Conservation (phyloP, 2,888 invertebrate species). For the Hemaris fuciformis region DNA sequence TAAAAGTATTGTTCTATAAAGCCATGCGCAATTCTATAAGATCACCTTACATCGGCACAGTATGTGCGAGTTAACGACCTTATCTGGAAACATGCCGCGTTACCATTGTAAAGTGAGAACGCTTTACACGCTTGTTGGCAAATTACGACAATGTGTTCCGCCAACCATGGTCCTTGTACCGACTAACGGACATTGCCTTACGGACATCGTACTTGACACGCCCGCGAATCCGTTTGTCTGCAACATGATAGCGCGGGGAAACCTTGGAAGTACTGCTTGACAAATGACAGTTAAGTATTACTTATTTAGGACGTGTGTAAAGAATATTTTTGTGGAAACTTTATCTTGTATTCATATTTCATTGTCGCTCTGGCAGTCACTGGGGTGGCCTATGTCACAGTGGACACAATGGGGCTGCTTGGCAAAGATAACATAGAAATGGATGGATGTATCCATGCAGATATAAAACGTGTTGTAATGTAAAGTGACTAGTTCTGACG, state of each 20-base stretch:
- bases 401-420: too few relatives aligned
- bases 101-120: conserved; percentile 24
- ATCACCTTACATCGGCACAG: background rate
- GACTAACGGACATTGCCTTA: conserved; percentile 25
- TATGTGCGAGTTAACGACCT: conserved; percentile 10
- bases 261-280: background rate
- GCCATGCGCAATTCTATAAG: background rate
- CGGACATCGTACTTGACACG: background rate
- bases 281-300: too few relatives aligned
- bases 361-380: too few relatives aligned
- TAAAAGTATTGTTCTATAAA: background rate
- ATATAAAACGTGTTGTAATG: too few relatives aligned
- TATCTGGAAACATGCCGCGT: conserved; percentile 22
- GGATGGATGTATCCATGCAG: too few relatives aligned
- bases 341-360: too few relatives aligned
- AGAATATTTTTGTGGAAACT: too few relatives aligned
- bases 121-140: conserved; percentile 30
- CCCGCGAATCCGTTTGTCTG: background rate
- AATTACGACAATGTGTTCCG: conserved; percentile 52
- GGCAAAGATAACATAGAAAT: too few relatives aligned
- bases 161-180: conserved; percentile 43
- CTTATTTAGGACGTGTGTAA: too few relatives aligned
- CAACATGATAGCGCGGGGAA: background rate
- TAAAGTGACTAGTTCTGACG: too few relatives aligned
- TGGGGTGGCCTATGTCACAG: too few relatives aligned